Evolutionary conservation across 1,140 invertebrate genomes (phyloP).

Genomic region (Berghia stephanieae): DNA sequence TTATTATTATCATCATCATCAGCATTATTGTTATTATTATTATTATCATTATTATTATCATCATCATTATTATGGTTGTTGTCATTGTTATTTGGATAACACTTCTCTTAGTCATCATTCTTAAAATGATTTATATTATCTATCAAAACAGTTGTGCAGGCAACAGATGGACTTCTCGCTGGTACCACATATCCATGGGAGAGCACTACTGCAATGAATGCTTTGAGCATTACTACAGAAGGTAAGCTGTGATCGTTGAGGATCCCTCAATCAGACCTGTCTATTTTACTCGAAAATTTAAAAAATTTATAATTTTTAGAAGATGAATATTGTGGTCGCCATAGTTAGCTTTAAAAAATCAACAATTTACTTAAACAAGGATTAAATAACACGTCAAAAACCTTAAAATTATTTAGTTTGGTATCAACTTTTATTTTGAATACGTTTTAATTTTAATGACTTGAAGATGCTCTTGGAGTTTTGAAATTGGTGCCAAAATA

Average conservation of each 20-base stretch:
- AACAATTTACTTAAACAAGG: too few species aligned
- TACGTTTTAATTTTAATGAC: too few species aligned
- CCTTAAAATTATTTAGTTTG: too few species aligned
- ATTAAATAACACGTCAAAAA: too few species aligned
- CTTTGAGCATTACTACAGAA: slow-evolving; percentile 67
- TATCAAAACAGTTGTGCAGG: slow-evolving; percentile 57
- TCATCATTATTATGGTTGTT: background rate
- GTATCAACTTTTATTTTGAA: too few species aligned
- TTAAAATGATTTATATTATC: background rate
- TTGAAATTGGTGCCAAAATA: too few species aligned
- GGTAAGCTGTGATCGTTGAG: slow-evolving; percentile 43
- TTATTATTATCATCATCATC: background rate
- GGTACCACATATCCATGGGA: slow-evolving; percentile 67
- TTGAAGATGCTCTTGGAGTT: too few species aligned
- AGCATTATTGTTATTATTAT: background rate
- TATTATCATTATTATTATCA: background rate
- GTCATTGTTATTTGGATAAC: background rate
- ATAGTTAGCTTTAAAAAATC: too few species aligned
- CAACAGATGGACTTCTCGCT: slow-evolving; percentile 65
- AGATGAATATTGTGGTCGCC: too few species aligned
- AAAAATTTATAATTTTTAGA: too few species aligned
- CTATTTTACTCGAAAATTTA: background rate
- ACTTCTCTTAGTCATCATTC: background rate
- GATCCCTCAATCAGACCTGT: background rate
- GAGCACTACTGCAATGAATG: slow-evolving; percentile 69